Conservation (phyloP, 2,888 invertebrate species). For the Tolmerus cingulatus region DNA sequence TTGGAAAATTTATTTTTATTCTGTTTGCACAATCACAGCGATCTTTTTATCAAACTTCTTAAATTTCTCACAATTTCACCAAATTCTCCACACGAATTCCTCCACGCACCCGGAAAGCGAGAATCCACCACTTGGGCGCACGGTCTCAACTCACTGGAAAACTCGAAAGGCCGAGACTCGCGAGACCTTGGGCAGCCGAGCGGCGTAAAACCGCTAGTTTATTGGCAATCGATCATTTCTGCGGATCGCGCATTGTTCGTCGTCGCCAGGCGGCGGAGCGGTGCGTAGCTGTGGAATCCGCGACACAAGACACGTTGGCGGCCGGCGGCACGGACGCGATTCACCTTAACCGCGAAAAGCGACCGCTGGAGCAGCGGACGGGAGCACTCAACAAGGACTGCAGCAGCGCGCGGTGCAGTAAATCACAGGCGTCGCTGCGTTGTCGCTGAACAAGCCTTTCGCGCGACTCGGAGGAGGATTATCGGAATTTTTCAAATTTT, state of each 20-base stretch:
- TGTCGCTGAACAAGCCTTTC: slow-evolving; percentile 7
- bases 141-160: neutral
- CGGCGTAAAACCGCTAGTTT: slow-evolving; percentile 17
- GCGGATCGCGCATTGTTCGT: slow-evolving; percentile 2
- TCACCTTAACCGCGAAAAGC: slow-evolving; percentile 20
- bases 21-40: neutral
- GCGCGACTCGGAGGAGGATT: slow-evolving; percentile 16
- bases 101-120: neutral
- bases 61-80: neutral
- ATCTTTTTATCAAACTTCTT: neutral
- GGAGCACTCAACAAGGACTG: neutral
- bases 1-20: neutral
- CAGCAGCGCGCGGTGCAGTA: slow-evolving; percentile 24
- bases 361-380: neutral
- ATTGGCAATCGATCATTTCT: slow-evolving; percentile 25
- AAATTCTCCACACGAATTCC: slow-evolving; percentile 1
- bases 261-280: neutral
- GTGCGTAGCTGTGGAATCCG: neutral
- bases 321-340: slow-evolving; percentile 18
- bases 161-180: neutral
- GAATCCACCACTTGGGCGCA: neutral
- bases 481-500: slow-evolving; percentile 24
- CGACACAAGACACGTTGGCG: neutral
- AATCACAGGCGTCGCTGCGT: slow-evolving; percentile 44
- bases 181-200: neutral